Conservation (phyloP, 1,140 invertebrate species). For the Trachymyrmex cornetzi region DNA sequence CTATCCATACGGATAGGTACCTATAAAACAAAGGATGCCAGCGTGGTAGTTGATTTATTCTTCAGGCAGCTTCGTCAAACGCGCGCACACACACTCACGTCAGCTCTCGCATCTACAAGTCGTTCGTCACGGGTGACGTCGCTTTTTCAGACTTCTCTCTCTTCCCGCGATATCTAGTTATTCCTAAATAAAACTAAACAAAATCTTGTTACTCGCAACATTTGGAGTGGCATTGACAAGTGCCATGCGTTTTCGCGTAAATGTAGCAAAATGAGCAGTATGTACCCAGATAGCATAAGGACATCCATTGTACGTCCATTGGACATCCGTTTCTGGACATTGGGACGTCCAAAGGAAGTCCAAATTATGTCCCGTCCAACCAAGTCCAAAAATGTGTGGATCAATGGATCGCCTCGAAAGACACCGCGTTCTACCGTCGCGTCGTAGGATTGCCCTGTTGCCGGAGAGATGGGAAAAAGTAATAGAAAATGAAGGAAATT, state of each 20-base stretch:
- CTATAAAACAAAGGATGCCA: constrained; percentile 64
- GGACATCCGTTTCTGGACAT: too few relatives aligned
- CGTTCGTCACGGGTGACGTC: constrained; percentile 10
- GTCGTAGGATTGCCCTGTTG: too few relatives aligned
- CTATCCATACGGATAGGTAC: constrained; percentile 10
- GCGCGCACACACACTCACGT: neutral
- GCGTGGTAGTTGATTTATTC: constrained; percentile 2
- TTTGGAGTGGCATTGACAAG: neutral
- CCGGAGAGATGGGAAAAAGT: too few relatives aligned
- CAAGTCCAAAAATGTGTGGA: too few relatives aligned
- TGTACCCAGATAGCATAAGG: too few relatives aligned
- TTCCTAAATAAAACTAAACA: constrained; percentile 32
- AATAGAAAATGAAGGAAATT: too few relatives aligned
- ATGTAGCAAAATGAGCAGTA: too few relatives aligned
- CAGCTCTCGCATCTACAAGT: constrained; percentile 23
- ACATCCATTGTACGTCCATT: too few relatives aligned
- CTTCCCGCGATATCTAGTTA: neutral
- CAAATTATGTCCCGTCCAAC: too few relatives aligned
- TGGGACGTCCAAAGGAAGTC: too few relatives aligned
- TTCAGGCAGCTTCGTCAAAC: constrained; percentile 22
- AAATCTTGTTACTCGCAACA: neutral
- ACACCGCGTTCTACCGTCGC: too few relatives aligned
- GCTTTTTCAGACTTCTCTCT: neutral
- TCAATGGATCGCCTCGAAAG: too few relatives aligned
- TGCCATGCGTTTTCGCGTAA: neutral